Base-by-base conservation (phyloP, 1,140 invertebrate species). In the Palaemon carinicauda region DNA sequence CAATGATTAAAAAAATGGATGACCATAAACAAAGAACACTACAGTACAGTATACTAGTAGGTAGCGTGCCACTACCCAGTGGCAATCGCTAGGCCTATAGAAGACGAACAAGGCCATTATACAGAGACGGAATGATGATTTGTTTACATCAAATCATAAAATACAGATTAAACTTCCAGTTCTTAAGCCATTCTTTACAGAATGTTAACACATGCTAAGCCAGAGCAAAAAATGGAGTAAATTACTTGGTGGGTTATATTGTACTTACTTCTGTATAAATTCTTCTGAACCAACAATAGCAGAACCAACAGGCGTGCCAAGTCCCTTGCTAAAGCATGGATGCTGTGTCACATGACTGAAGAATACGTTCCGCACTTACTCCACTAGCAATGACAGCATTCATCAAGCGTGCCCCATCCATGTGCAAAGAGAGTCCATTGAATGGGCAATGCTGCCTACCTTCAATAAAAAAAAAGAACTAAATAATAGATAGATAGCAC, bases 371-470 rank as follows among this genome's bases (percentile, higher is more conserved):
- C 24, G 94, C 93, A 0, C 94, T 90, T 24, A 95, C 92, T 17
- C 93, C 92, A 3, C 94, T 92, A 24, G 93, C 93, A 15, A 95
- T 92, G 0, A 94, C 94, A 3, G 97, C 97, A 91, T 99, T 98
- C 92, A 98, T 95, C 21, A 99, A 90, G 71, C 98, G 92, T 0
- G 98, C 97, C 5, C 98, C 98, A 91, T 99, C 98, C 94, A 99
- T 94, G 91, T 99, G 98, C 7, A 98, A 90, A 0, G 94, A 93
- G 2, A 98, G 91, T 15, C 93, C 92, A 90, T 90, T 31, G 93
- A 91, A 82, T 94, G 94, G 4, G 95, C 94, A 19, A 96, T 87
- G 15, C 90, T 90, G 5, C 93, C 92, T 1, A 97, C 91, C 90
- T 94, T 86, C 10, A 91, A 90, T 86, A 85, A 77, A 77, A 54